Conservation (phyloP, 2,113 vertebrate genomes). For the chimpanzee (Pan troglodytes) region DNA sequence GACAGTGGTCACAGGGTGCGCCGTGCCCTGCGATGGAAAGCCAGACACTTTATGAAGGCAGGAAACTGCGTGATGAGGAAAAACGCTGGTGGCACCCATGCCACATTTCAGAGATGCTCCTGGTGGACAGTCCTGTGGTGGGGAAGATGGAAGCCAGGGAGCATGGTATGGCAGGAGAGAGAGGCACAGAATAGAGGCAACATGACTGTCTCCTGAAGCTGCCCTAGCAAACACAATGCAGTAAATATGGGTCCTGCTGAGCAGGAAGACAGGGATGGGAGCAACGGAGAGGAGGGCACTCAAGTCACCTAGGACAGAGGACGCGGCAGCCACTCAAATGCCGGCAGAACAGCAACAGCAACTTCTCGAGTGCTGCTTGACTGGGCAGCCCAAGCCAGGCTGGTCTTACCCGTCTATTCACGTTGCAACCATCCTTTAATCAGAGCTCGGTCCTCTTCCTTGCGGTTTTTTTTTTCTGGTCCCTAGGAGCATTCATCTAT, state of each 20-base stretch:
- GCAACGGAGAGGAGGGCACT: neutral
- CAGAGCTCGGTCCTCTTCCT: neutral
- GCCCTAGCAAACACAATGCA: neutral
- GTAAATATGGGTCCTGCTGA: neutral
- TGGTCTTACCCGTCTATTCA: neutral
- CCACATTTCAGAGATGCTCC: neutral
- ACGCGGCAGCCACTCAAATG: neutral
- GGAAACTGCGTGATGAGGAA: neutral
- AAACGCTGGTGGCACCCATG: neutral
- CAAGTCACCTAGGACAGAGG: neutral
- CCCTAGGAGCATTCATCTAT: neutral
- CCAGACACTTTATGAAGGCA: neutral
- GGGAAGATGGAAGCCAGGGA: neutral
- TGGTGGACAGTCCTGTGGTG: too few relatives aligned
- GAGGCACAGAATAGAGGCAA: neutral
- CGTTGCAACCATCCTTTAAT: neutral
- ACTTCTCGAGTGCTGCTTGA: neutral
- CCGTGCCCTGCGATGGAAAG: slow-evolving; percentile 80
- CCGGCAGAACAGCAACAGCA: neutral
- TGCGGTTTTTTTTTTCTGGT: neutral
- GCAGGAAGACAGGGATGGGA: neutral
- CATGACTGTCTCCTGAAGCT: neutral
- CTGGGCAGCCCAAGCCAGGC: rapidly evolving
- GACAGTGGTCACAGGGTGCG: slow-evolving; percentile 82
- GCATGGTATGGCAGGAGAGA: neutral